A percentile compares a stretch with the other conserved stretches of the same genome.
These are phyloP conservation scores for Clytia hemisphaerica DNA, from an alignment of 30 jellyfish, hydroid and myxozoan species.

Conservation along the genomic window DNA sequence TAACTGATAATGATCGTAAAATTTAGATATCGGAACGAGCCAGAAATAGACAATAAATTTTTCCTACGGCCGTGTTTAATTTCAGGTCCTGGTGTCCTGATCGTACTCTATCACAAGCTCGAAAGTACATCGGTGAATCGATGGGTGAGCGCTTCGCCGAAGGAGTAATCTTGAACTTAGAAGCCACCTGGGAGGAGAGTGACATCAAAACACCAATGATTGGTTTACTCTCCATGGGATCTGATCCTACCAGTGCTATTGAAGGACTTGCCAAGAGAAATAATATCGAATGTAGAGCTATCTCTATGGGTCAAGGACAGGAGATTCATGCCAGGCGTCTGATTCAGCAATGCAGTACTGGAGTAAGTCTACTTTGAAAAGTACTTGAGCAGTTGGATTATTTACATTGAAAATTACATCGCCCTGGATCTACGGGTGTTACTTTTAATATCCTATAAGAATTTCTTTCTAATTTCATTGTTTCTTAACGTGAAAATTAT, in stretches of 20 bases:
- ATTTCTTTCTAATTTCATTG: too few species aligned
- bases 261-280: conserved; percentile 81
- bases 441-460: too few species aligned
- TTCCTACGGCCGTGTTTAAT: neutral
- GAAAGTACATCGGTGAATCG: conserved; percentile 73
- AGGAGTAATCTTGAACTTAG: conserved; percentile 80
- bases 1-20: too few species aligned
- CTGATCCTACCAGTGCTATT: conserved; percentile 92
- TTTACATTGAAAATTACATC: too few species aligned
- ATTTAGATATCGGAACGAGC: too few species aligned
- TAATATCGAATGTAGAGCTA: conserved; percentile 82
- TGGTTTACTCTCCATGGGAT: conserved; percentile 91
- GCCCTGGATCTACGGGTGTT: too few species aligned
- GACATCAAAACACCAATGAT: conserved; percentile 63
- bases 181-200: conserved; percentile 92
- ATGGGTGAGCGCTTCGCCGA: conserved; percentile 80
- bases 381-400: too few species aligned
- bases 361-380: too few species aligned
- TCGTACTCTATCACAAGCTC: conserved; percentile 87
- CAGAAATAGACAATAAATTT: too few species aligned
- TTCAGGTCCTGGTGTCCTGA: conserved; percentile 91
- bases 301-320: conserved; percentile 97
- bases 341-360: conserved; percentile 72
- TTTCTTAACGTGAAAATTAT: too few species aligned
- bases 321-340: conserved; percentile 90